Conservation (phyloP, 2,888 invertebrate genomes). For the Ormyrus thymus region DNA sequence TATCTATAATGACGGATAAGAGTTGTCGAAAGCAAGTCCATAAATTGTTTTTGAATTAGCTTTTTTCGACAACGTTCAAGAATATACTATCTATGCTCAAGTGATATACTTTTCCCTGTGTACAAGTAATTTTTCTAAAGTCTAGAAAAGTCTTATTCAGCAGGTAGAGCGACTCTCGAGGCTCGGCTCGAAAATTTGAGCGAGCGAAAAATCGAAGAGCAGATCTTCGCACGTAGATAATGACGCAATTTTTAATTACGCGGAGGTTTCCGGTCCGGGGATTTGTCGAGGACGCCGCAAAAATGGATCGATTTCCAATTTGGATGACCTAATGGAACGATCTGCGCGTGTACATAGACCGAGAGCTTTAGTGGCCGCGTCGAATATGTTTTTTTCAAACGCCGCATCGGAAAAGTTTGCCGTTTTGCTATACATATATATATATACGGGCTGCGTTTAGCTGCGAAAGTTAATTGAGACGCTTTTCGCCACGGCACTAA, state of each 20-base stretch:
- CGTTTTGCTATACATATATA: neutral
- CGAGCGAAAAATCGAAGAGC: constrained; percentile 15
- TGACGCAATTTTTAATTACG: constrained; percentile 33
- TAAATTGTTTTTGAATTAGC: no score
- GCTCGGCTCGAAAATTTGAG: neutral
- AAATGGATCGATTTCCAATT: constrained; percentile 10
- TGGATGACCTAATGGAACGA: neutral
- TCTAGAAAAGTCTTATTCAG: neutral
- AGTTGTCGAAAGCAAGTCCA: no score
- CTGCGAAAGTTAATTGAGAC: constrained; percentile 38
- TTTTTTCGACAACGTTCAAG: neutral
- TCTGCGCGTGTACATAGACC: no score
- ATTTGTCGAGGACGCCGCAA: neutral
- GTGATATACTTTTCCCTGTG: no score
- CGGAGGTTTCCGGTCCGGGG: neutral
- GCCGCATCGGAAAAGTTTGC: neutral
- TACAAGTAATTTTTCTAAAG: neutral
- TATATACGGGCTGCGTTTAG: neutral
- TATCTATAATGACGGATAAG: no score
- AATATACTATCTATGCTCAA: neutral
- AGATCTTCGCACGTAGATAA: neutral
- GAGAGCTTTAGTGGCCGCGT: neutral
- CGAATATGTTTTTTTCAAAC: neutral
- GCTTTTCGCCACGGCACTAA: neutral
- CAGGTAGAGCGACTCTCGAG: neutral